Conservation (phyloP, 2,113 vertebrate genomes). For the Varanus komodoensis region DNA sequence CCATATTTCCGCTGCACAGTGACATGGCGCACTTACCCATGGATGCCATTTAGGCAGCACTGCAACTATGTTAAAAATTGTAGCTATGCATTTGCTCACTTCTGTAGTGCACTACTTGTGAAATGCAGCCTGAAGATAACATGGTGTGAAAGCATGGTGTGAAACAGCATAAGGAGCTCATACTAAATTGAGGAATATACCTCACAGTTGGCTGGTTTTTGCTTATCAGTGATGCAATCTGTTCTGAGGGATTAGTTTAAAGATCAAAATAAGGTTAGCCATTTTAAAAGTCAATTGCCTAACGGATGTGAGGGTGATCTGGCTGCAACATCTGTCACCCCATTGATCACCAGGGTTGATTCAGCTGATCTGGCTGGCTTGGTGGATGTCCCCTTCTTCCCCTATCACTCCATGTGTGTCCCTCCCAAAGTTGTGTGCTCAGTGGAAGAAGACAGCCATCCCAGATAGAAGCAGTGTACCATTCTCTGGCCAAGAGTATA, state of each 20-base stretch:
- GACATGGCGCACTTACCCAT: background rate
- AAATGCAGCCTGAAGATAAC: background rate
- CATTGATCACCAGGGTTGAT: too few species aligned
- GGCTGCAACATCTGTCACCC: too few species aligned
- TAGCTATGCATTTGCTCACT: background rate
- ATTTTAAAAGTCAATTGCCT: background rate
- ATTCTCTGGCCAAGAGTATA: too few species aligned
- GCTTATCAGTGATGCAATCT: background rate
- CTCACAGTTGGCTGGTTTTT: background rate
- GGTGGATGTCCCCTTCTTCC: too few species aligned
- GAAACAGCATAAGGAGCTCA: background rate
- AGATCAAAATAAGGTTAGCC: background rate
- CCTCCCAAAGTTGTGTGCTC: too few species aligned
- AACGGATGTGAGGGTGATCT: too few species aligned
- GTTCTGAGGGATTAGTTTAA: background rate
- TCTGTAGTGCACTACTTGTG: background rate
- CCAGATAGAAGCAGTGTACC: too few species aligned
- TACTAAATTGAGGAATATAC: background rate
- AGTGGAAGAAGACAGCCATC: too few species aligned
- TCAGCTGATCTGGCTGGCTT: too few species aligned
- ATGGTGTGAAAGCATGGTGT: background rate
- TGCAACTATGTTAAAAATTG: background rate
- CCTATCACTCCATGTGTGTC: too few species aligned
- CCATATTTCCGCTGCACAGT: background rate
- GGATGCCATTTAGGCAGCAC: background rate